Conservation (phyloP, 2,888 invertebrate species). For the Leptinotarsa juncta region DNA sequence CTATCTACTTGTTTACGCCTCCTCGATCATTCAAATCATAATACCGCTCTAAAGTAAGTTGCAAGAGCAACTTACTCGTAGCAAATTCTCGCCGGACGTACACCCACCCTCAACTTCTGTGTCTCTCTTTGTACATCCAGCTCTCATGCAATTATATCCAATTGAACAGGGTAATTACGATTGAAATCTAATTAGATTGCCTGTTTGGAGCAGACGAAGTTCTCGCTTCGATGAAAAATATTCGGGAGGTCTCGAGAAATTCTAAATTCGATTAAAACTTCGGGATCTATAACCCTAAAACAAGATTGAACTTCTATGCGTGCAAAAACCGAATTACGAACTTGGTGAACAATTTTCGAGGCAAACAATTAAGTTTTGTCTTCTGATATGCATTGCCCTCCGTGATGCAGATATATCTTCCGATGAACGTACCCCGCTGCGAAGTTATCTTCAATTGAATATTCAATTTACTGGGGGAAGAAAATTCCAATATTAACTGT, state of each 20-base stretch:
- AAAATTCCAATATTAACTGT: too few species aligned
- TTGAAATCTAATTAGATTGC: constrained; percentile 7
- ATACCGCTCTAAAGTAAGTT: too few species aligned
- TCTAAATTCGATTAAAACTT: constrained; percentile 15
- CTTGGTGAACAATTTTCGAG: constrained; percentile 7
- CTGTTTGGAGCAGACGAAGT: neutral
- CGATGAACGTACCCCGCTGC: neutral
- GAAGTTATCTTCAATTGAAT: too few species aligned
- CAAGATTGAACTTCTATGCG: constrained; percentile 4
- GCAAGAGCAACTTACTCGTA: too few species aligned
- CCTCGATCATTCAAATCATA: too few species aligned
- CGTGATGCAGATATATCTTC: neutral
- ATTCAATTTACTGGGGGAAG: too few species aligned
- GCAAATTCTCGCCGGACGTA: neutral
- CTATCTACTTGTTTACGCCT: too few species aligned
- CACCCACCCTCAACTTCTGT: neutral
- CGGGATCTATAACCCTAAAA: neutral
- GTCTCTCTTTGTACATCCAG: neutral
- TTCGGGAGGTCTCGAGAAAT: neutral
- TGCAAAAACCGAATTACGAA: constrained; percentile 7
- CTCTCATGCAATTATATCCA: constrained; percentile 1
- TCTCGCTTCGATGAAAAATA: constrained; percentile 1
- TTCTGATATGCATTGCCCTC: neutral
- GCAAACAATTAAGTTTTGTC: constrained; percentile 14
- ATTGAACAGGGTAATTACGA: neutral